phyloP scores from a whole-genome alignment of 2,797 vertebrate species.

The Brachyalestes nurse region DNA sequence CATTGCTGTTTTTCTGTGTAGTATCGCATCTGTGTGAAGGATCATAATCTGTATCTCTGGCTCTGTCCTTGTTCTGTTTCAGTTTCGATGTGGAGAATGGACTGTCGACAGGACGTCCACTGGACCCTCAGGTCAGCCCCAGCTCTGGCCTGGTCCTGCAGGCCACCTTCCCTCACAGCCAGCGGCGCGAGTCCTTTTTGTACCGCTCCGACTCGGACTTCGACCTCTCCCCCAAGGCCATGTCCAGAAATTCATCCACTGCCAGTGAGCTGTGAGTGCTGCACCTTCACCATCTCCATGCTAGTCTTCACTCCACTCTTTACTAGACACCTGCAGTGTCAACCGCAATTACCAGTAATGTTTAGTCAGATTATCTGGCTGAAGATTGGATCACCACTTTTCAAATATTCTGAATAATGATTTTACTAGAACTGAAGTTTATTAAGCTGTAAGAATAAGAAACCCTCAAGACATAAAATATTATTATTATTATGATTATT shows the following conservation, averaged over 20 bases:
- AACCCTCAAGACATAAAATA: too few species aligned
- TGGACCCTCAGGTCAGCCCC: conserved; percentile 86
- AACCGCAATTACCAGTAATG: too few species aligned
- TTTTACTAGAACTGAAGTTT: background rate
- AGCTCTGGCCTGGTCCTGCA: conserved; percentile 86
- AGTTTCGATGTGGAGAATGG: conserved; percentile 97
- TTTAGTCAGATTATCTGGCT: background rate
- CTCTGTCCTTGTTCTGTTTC: conserved; percentile 27
- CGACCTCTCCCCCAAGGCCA: conserved; percentile 89
- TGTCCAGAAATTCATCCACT: conserved; percentile 91
- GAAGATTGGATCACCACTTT: background rate
- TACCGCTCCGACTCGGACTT: conserved; percentile 96
- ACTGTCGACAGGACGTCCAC: conserved; percentile 75
- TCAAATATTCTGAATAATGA: background rate
- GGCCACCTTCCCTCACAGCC: conserved; percentile 84
- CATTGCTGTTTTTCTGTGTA: background rate
- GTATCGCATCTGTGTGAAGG: background rate
- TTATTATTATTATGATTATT: too few species aligned
- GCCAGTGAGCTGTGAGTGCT: conserved; percentile 91
- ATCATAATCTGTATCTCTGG: background rate
- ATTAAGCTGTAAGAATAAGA: too few species aligned
- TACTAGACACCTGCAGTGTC: too few species aligned
- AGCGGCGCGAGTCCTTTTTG: conserved; percentile 93
- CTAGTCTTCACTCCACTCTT: background rate
- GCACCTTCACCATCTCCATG: background rate